phyloP scores from a whole-genome alignment of 2,113 vertebrate genomes.

The Menura novaehollandiae region DNA sequence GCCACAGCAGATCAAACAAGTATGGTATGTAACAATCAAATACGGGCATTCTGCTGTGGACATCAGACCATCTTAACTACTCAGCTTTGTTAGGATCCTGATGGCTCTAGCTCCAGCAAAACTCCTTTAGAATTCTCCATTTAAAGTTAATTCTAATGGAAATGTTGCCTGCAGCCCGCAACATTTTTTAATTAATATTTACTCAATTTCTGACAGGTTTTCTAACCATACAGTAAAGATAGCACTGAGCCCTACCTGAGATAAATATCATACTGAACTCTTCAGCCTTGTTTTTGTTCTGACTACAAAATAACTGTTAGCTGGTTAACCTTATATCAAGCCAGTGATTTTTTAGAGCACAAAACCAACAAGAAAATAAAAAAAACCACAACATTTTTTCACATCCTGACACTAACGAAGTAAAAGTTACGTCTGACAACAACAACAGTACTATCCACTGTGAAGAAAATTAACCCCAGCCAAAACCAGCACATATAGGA shows the following conservation, averaged over 20 bases:
- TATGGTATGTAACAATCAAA: not conserved
- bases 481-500: not conserved
- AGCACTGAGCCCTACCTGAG: not conserved
- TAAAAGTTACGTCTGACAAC: not conserved
- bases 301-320: not conserved
- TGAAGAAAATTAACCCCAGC: not conserved
- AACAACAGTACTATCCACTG: not conserved
- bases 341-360: not conserved
- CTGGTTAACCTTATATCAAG: not conserved
- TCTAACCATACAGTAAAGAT: not conserved
- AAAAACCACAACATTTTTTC: no score
- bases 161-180: not conserved
- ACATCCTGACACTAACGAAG: not conserved
- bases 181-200: not conserved
- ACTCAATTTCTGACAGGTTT: not conserved
- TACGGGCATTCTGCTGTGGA: not conserved
- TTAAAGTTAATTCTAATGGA: not conserved
- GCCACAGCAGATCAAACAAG: not conserved
- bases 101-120: not conserved
- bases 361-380: not conserved
- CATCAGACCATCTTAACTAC: not conserved
- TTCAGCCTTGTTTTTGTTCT: not conserved
- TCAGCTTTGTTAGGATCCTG: not conserved
- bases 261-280: not conserved
- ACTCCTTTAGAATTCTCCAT: not conserved